Conservation (phyloP, 2,113 vertebrate genomes). For the Ammodramus savannarum region DNA sequence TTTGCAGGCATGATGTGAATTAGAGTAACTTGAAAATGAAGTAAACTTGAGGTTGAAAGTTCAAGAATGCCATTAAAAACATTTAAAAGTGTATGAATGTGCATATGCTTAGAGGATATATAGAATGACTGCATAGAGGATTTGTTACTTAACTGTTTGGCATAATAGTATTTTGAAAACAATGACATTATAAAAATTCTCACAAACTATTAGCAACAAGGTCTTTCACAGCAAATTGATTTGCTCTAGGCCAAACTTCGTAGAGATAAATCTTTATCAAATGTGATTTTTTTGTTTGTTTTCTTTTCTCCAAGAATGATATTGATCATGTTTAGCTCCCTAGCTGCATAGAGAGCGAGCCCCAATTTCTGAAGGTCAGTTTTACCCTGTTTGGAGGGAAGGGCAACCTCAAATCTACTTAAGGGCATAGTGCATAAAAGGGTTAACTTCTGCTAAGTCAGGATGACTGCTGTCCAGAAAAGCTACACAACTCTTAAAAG, state of each 20-base stretch:
- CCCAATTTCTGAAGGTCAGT: neutral
- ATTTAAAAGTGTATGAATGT: neutral
- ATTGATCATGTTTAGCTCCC: neutral
- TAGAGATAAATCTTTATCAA: neutral
- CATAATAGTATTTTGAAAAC: neutral
- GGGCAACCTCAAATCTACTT: neutral
- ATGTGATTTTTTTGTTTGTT: neutral
- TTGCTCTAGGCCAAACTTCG: neutral
- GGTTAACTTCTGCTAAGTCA: neutral
- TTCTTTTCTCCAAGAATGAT: neutral
- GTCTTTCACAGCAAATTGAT: neutral
- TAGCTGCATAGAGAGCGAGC: neutral
- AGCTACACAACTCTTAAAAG: neutral
- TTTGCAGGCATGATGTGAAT: constrained; percentile 21
- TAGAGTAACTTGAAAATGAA: constrained; percentile 15
- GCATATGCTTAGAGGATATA: neutral
- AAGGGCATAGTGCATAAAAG: neutral
- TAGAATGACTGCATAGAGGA: neutral
- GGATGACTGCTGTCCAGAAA: neutral
- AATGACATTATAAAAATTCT: neutral
- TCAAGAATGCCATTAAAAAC: constrained; percentile 43
- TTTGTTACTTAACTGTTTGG: neutral
- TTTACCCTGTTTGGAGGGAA: neutral
- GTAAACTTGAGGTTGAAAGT: constrained; percentile 46
- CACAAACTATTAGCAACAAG: neutral